phyloP scores from a whole-genome alignment of 2,113 vertebrate species.

The Coptodon rendalli region DNA sequence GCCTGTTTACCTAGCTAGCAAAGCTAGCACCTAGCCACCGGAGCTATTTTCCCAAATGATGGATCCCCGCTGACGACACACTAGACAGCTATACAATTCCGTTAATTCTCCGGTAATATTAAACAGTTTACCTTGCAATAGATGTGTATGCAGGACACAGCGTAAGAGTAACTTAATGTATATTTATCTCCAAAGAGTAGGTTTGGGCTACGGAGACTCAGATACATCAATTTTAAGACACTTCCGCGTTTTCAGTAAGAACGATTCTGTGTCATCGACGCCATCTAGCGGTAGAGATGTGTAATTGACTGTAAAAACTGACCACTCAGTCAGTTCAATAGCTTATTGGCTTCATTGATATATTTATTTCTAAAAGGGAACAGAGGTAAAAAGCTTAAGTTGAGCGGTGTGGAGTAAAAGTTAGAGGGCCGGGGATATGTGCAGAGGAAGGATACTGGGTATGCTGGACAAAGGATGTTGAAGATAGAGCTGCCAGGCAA shows the following conservation, averaged over 20 bases:
- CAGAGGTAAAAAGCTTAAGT: background rate
- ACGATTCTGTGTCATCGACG: background rate
- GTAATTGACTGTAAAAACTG: background rate
- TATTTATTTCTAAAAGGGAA: no score
- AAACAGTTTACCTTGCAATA: background rate
- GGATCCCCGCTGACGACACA: background rate
- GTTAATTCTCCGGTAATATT: background rate
- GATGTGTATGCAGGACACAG: background rate
- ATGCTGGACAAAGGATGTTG: background rate
- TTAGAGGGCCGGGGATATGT: background rate
- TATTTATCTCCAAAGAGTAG: conserved; percentile 16
- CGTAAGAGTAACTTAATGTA: background rate
- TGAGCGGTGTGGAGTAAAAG: background rate
- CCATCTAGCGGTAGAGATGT: background rate
- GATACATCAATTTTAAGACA: background rate
- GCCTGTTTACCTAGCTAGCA: conserved; percentile 31
- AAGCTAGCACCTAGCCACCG: conserved; percentile 27
- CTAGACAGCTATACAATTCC: accelerated
- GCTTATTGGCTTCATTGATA: background rate
- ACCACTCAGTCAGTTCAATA: accelerated
- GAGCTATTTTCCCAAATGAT: background rate
- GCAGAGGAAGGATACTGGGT: background rate
- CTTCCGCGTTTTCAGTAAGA: conserved; percentile 14
- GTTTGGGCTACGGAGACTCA: conserved; percentile 25
- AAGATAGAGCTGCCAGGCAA: background rate